phyloP scores from a whole-genome alignment of 2,888 invertebrate species.

The Hydrotaea diabolus region DNA sequence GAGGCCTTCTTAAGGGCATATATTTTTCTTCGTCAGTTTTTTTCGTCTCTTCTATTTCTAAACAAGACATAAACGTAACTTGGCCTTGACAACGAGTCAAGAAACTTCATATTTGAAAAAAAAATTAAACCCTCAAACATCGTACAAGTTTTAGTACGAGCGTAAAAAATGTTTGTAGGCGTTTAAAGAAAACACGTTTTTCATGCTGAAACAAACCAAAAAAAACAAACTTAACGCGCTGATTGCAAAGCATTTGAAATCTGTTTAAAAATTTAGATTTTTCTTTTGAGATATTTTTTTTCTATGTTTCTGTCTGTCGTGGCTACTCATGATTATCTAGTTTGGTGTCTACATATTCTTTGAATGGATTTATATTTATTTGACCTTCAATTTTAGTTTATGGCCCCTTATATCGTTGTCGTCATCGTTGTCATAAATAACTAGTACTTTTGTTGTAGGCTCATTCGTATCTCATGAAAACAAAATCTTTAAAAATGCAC shows the following conservation, averaged over 20 bases:
- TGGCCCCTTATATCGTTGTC: not conserved
- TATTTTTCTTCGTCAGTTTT: not conserved
- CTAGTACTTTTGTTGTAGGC: not conserved
- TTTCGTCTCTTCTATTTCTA: not conserved
- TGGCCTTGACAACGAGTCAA: not conserved
- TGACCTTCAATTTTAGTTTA: constrained; percentile 57
- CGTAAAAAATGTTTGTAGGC: constrained; percentile 4
- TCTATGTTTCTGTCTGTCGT: not conserved
- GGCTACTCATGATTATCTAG: not conserved
- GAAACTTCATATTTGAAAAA: not conserved
- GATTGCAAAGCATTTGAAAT: constrained; percentile 1
- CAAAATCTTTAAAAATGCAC: not conserved
- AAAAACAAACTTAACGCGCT: not conserved
- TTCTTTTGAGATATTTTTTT: not conserved
- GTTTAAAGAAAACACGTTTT: not conserved
- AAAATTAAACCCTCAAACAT: not conserved
- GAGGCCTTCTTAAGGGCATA: not conserved
- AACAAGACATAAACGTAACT: not conserved
- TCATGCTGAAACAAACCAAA: not conserved
- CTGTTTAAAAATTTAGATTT: not conserved
- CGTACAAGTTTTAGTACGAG: not conserved
- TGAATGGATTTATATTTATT: constrained; percentile 49
- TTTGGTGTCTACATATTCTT: not conserved
- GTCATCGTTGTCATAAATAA: not conserved
- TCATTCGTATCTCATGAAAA: not conserved